Evolutionary conservation across 2,888 invertebrate species (phyloP), one percentile per base, ranked within the genome.

Genomic region (Nowickia ferox): DNA sequence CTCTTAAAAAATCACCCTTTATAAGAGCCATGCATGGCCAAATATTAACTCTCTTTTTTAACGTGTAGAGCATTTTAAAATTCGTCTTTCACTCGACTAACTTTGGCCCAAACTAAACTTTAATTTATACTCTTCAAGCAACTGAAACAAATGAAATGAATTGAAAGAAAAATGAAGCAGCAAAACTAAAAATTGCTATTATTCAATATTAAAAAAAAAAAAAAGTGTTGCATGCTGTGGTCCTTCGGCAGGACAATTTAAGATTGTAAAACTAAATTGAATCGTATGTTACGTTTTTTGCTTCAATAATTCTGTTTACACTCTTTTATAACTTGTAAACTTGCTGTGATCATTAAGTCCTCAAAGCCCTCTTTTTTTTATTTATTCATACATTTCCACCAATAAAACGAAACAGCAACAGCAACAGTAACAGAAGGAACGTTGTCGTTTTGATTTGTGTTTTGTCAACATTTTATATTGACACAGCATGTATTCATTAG

Each of bases 391-490:
- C 2, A 19, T 38, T 59, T 72, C 40, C 57, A 69, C 4, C 51
- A 53, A 48, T 40, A 15, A 72, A 48, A 75, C n/a, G n/a, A 61
- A 71, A 65, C 30, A 40, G 42, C 63, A 55, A n/a, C 15, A 63
- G 8, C 42, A 63, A 65, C 1, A 42, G 51, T 4, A 61, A 61
- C 44, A 44, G 55, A 55, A 55, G 55, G 55, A 83, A 66, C 75
- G 71, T 72, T 79, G 86, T 80, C 79, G 87, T 84, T 87, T 87
- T 91, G 89, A 90, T 91, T 91, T 89, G 89, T 90, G 90, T 90
- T 90, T 88, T 91, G 90, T 91, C 91, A 90, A 90, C 91, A 90
- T 79, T 87, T 86, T 88, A 87, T 86, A 87, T 87, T 85, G 87
- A 87, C 88, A 53, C 90, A 90, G 90, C 90, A 72, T 88, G 91